Base-by-base conservation (phyloP, 2,113 vertebrate genomes). In the Planiliza haematocheilus region DNA sequence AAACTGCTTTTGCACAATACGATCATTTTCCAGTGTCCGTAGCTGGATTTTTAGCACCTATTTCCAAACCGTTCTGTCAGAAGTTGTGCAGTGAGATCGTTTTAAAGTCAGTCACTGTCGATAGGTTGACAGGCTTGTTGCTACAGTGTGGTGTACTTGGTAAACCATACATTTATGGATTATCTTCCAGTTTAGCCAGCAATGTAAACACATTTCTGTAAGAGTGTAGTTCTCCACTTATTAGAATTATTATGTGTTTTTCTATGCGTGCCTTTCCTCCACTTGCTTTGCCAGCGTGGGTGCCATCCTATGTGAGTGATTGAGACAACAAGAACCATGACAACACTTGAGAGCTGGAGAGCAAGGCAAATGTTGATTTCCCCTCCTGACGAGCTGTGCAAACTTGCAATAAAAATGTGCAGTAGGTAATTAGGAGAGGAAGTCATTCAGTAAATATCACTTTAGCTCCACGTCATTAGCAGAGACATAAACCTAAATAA, bases 381-480 rank as follows among this genome's bases (percentile, higher is more conserved):
- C 56, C 69, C 62, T 77, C 69, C 69, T 61, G 68, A 67, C 50
- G 39, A 81, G 30, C 37, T 70, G 61, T 45, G 21, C 71, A 82
- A 79, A 82, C 69, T 77, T 56, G 62, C 82, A 81, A 76, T 73
- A 81, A 81, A 70, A 77, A 61, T 50, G 66, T 51, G 56, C 43
- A 68, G 72, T 20, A 17, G 55, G 64, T 77, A 80, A 82, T 86
- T 82, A 86, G 52, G 70, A 69, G 66, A 56, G 52, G 43, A 61
- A 69, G 61, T 71, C 76, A 58, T 67, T 85, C 70, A 75, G 79
- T 60, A 83, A 81, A 88, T 70, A 81, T 75, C 68, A 59, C 20
- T 76, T 82, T 66, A 70, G 75, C 76, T 68, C 36, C 36, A 74
- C 84, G 48, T 74, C 69, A 82, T 88, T 80, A 88, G 61, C 65